phyloP scores from a whole-genome alignment of 2,797 vertebrate genomes.

The Enteromius unitaeniatus region DNA sequence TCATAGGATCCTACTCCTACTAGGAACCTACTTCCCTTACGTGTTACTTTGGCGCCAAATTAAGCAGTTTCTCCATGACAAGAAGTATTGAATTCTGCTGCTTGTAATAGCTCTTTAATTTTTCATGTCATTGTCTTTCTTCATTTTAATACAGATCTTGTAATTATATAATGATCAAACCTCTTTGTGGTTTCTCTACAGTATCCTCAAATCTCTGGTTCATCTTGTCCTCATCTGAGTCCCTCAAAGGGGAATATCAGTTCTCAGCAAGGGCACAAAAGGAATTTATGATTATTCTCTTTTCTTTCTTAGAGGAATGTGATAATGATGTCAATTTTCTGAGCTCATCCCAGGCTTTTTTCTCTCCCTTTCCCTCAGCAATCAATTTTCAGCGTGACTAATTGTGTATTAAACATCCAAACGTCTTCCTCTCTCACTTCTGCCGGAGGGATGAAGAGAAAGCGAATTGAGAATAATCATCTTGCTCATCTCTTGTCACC shows the following conservation, averaged over 20 bases:
- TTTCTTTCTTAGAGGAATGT: constrained; percentile 57
- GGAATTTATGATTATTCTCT: constrained; percentile 49
- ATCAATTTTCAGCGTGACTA: constrained; percentile 73
- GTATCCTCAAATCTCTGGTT: constrained; percentile 35
- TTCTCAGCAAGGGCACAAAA: constrained; percentile 50
- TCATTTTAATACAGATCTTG: constrained; percentile 24
- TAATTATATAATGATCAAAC: constrained; percentile 41
- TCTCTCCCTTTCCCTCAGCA: constrained; percentile 58
- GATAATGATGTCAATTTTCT: constrained; percentile 69
- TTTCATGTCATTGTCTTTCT: constrained; percentile 12
- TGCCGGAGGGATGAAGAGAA: constrained; percentile 55
- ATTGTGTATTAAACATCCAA: constrained; percentile 68
- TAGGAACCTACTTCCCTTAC: not conserved
- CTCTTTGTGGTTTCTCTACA: constrained; percentile 10
- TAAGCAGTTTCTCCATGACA: not conserved
- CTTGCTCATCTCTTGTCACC: constrained; percentile 41
- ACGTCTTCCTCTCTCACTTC: constrained; percentile 61
- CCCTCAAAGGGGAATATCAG: constrained; percentile 46
- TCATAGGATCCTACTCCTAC: not conserved
- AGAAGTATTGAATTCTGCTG: not conserved
- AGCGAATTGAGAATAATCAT: constrained; percentile 42
- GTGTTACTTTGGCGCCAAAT: not conserved
- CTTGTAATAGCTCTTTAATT: constrained; percentile 20
- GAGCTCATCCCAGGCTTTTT: constrained; percentile 46
- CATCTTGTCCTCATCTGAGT: constrained; percentile 39